Percentiles rank a stretch among this genome's conserved stretches.
Evolutionary conservation across 1,140 invertebrate genomes (phyloP).

Genomic region (Cherax destructor): DNA sequence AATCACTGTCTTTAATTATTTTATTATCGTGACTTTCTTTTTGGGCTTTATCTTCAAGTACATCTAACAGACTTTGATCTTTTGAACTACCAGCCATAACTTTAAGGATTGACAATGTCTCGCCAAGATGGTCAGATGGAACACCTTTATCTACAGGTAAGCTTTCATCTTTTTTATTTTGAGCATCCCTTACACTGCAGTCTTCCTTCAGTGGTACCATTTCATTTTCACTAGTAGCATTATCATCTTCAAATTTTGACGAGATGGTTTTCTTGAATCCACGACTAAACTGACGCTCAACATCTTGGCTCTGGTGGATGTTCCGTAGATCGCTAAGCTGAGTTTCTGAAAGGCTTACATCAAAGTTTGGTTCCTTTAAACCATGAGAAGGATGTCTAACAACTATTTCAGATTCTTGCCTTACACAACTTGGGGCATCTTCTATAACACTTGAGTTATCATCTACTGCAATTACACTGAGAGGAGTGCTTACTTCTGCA

Average conservation of each 20-base stretch:
- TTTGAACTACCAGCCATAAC: slow-evolving; percentile 41
- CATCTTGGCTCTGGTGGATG: slow-evolving; percentile 41
- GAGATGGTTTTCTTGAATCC: slow-evolving; percentile 57
- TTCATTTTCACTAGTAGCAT: slow-evolving; percentile 33
- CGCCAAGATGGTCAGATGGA: slow-evolving; percentile 37
- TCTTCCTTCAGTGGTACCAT: neutral
- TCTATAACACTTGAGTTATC: neutral
- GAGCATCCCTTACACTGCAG: neutral
- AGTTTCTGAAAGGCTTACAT: slow-evolving; percentile 40
- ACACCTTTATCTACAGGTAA: slow-evolving; percentile 14
- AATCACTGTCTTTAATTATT: neutral
- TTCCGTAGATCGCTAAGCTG: slow-evolving; percentile 45
- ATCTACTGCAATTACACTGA: slow-evolving; percentile 25
- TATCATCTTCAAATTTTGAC: slow-evolving; percentile 54
- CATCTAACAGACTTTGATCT: slow-evolving; percentile 45
- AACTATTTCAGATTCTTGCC: slow-evolving; percentile 6
- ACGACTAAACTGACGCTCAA: slow-evolving; percentile 42
- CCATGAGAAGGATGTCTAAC: slow-evolving; percentile 16
- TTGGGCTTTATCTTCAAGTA: slow-evolving; percentile 28
- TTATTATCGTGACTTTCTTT: slow-evolving; percentile 13
- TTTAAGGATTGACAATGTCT: slow-evolving; percentile 50
- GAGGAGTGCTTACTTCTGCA: slow-evolving; percentile 52
- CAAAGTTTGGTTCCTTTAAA: slow-evolving; percentile 38
- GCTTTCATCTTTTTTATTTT: neutral
- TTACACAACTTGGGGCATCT: neutral